Evolutionary conservation across 2,113 vertebrate species (phyloP), one percentile per base, ranked within the genome.

Genomic region (Patagioenas fasciata): DNA sequence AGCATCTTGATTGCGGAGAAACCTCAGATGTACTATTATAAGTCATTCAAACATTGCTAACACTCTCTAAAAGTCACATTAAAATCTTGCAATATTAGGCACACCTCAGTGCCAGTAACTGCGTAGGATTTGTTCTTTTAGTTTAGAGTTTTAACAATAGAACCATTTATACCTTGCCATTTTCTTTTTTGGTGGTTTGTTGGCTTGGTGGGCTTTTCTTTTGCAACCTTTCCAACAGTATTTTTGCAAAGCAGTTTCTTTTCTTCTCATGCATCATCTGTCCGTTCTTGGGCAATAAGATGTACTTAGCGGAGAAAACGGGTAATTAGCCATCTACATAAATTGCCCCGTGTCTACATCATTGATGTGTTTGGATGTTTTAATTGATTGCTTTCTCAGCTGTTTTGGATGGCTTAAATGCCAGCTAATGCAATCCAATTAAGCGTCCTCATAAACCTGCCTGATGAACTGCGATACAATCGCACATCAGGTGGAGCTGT

Each of bases 401-500:
- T 66, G 65, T 11, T 66, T 79, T 64, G 85, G 91, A 91, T 81
- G 75, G 58, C 67, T 93, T 90, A 94, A 97, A 94, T 90, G 95
- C 71, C 87, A 93, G 89, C 95, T 95, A 94, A 96, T 91, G 91
- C 85, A 66, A 95, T 91, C 89, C 93, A 93, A 81, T 95, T 96
- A 95, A 96, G 73, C 24, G 51, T 92, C 51, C 92, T 88, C 93
- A 96, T 91, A 95, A 96, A 95, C 89, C 89, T 95, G 91, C 47
- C 91, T 79, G 89, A 95, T 85, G 88, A 93, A 66, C 89, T 91
- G 85, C 92, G 88, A 9, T 71, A 56, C 89, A 89, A 92, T 89
- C 95, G 89, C 94, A 77, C 60, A 80, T 65, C 81, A 78, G 80
- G 64, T 38, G 64, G 77, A 80, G 83, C 88, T 54, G 65, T 20